Evolutionary conservation across 2,888 invertebrate species (phyloP), one percentile per base, ranked within the genome.

Genomic region (Cylloceria caligata): DNA sequence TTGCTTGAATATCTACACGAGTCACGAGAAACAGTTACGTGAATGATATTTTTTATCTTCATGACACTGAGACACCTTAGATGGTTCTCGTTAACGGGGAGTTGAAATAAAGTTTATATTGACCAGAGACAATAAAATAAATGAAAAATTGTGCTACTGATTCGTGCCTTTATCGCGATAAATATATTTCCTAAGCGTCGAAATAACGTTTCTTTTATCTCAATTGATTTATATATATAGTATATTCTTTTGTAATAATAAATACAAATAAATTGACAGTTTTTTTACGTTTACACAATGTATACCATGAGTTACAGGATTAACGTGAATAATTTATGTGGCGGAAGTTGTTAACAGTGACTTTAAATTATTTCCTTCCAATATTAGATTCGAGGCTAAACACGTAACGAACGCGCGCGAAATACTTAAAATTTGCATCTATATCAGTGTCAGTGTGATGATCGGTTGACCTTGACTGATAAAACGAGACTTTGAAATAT

Each of bases 391-490:
- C 24, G 24, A 11, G 52, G 11, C 11, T 52, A 16, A 49, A 47
- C 16, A 6, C 1, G 16, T 60, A 34, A 11, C 0, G n/a, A 57
- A 13, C 27, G 1, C n/a, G 4, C n/a, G 27, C n/a, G 30, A 34
- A 6, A 34, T 24, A 19, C 47, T 16, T 3, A 16, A 67, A 67
- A 36, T 68, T 68, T n/a, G 36, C 68, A 68, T 36, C 36, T 34
- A 11, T 36, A 52, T 71, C 69, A 36, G 19, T 21, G 64, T 73
- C 67, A 21, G 34, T 60, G 72, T 69, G 60, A 72, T 45, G 67
- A 57, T 67, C 79, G 19, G 27, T 49, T 52, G 73, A 60, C 79
- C 65, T 73, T 73, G 78, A 79, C 65, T n/a, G 65, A 72, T 73
- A 67, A 67, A 71, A 19, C 13, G 19, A 49, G 11, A 21, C 27